Evolutionary conservation across 2,797 vertebrate genomes (phyloP), one percentile per base, ranked within the genome.

Genomic region (Meriones psammophilus): DNA sequence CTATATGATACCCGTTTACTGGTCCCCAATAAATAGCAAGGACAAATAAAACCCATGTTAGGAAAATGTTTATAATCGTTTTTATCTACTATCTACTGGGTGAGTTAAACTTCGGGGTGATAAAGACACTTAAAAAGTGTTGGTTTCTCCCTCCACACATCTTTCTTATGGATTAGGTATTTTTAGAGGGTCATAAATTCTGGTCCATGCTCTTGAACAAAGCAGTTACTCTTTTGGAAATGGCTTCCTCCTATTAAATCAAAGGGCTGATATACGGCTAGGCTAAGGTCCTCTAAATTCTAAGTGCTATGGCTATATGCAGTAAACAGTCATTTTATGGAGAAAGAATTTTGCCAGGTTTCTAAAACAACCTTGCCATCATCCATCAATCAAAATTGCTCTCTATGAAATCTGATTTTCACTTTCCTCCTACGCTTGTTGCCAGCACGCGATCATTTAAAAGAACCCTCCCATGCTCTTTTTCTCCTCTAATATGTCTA

Each of bases 201-300:
- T 60, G 36, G 12, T 83, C 18, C 26, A 76, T n/a, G 8, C 4
- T 93, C n/a, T 71, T 94, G 20, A 83, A 46, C 18, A 83, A 79
- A 88, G 78, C 66, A 42, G 24, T 64, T 87, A 56, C 58, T 87
- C 50, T 83, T 42, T 28, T 80, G 28, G 24, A 66, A 20, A 56
- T 77, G 4, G 33, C 66, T 79, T 94, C 86, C 92, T 91, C 81
- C n/a, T 74, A 12, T 84, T 96, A 90, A 92, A 92, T 84, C 84
- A 64, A 39, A 78, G 36, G 20, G 18, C 30, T 71, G 33, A 46
- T 54, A 33, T 18, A 58, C 50, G 64, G 54, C n/a, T 33, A 64
- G 18, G 18, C 42, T 89, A 95, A 95, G 46, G 68, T 15, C 39
- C n/a, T 89, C 79, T 66, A 66, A 36, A 64, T 91, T 83, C 77